Percentiles rank a stretch among this genome's conserved stretches.
Evolutionary conservation across 2,888 invertebrate genomes (phyloP).

Genomic region (Pogonocherus hispidulus): DNA sequence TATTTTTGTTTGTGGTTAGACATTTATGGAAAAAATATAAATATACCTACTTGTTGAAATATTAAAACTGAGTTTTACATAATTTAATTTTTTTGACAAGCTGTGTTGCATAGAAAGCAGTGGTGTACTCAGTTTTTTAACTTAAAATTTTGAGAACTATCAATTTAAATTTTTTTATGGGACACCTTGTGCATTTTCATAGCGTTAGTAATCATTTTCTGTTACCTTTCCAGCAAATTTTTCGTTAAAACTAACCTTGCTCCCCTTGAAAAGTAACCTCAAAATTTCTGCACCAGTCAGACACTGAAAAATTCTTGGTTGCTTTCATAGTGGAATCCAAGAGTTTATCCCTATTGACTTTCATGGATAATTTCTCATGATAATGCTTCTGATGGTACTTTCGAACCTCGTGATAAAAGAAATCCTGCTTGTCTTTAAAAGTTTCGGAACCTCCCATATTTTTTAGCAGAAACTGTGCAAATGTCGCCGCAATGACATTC

Average conservation of each 20-base stretch:
- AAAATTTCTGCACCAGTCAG: conserved; percentile 95
- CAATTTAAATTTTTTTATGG: too few relatives aligned
- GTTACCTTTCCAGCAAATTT: too few relatives aligned
- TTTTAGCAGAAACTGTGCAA: conserved; percentile 90
- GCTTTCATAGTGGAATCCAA: conserved; percentile 88
- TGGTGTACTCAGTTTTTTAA: too few relatives aligned
- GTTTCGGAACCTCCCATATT: conserved; percentile 97
- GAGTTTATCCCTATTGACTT: conserved; percentile 85
- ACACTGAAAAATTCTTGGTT: conserved; percentile 86
- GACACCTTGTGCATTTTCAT: too few relatives aligned
- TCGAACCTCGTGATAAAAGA: conserved; percentile 81
- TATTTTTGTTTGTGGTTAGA: too few relatives aligned
- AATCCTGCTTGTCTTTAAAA: conserved; percentile 78
- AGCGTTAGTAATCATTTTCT: too few relatives aligned
- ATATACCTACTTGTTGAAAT: too few relatives aligned
- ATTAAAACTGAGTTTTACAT: too few relatives aligned
- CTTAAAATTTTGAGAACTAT: too few relatives aligned
- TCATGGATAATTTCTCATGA: conserved; percentile 87
- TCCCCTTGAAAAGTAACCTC: conserved; percentile 95
- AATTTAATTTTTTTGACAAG: too few relatives aligned
- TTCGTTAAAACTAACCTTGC: conserved; percentile 75
- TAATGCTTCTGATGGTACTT: conserved; percentile 89
- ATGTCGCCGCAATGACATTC: conserved; percentile 93
- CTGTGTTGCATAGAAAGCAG: too few relatives aligned
- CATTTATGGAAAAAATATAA: too few relatives aligned